Evolutionary conservation across 2,888 invertebrate species (phyloP), one percentile per base, ranked within the genome.

Genomic region (Synergus itoensis): DNA sequence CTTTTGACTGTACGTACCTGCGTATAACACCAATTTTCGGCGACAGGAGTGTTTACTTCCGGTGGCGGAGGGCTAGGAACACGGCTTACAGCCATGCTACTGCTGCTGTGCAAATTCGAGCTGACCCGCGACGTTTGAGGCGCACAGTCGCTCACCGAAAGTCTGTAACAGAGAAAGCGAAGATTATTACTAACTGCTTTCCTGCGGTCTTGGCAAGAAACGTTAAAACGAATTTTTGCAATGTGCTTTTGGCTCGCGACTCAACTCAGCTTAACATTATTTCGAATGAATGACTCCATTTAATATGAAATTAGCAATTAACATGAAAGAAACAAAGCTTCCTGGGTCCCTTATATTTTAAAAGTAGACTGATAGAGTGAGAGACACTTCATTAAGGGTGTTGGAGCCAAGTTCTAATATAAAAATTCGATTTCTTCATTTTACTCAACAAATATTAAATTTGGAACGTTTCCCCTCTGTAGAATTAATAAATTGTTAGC

Each of bases 1-100:
- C 3, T 69, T 36, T 53, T 36, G n/a, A 36, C 28, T 28, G 16
- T 28, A 89, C 92, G 93, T 94, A 98, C 98, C 97, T 99, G 99
- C 93, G 99, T 99, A 93, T 99, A 99, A 95, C 99, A 99, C 99
- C 99, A 99, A 94, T 99, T 99, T 94, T 99, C 99, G 84, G 99
- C 99, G 89, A 99, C 98, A 91, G 99, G 99, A 92, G 98, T 98
- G 94, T 97, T 97, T 93, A 97, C 97, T 96, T 98, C 98, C 93
- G 97, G 97, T 92, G 98, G 96, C 89, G 97, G 97, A 93, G 98
- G 98, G 94, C 98, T 98, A 92, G 98, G 98, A 93, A 98, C 98
- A 92, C 98, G 96, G 94, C 98, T 97, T 94, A 98, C 98, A 94
- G 98, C 97, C 97, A 97, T 97, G 94, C 96, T 96, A 95, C 96